Evolutionary conservation across 2,888 invertebrate species (phyloP), one percentile per base, ranked within the genome.

Genomic region (Abscondita cerata): DNA sequence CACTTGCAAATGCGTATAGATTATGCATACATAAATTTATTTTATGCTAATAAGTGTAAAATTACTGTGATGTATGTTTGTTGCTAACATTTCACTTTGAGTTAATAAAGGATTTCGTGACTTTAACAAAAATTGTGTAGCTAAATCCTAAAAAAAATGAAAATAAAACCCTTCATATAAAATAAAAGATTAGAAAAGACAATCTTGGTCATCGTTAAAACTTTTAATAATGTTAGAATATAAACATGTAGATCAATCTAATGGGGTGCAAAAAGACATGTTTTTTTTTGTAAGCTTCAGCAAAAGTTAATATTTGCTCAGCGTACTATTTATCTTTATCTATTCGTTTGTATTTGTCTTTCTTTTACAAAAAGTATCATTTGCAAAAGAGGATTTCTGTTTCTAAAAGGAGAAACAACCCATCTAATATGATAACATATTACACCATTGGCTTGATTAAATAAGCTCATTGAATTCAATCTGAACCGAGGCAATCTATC

Each of bases 391-490:
- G 62, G 38, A 60, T 53, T 62, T 62, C 56, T 57, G 38, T 51
- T 53, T 33, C 58, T 53, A 31, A 20, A 47, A 41, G 48, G 51
- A 58, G 53, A 59, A 63, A 41, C 51, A 58, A 47, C 58, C 64
- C 60, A 64, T 64, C 61, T 58, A 61, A 64, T 64, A 61, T 64
- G 72, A 70, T 70, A 70, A 69, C 67, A 67, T 64, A 66, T 59
- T 59, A 66, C 66, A 66, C 71, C 70, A 72, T 71, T 67, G 70
- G 60, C 65, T 70, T 72, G 71, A 71, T 72, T 71, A 72, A 72
- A 80, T 80, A 79, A 80, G 75, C 78, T 76, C 78, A 73, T 78
- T 75, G 78, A 79, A 79, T 80, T 80, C 78, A 79, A 80, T 80
- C 78, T 74, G 64, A 70, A 74, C 73, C 73, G 72, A 60, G 67